phyloP scores from a whole-genome alignment of 2,797 vertebrate species.

The Clarias fuscus region DNA sequence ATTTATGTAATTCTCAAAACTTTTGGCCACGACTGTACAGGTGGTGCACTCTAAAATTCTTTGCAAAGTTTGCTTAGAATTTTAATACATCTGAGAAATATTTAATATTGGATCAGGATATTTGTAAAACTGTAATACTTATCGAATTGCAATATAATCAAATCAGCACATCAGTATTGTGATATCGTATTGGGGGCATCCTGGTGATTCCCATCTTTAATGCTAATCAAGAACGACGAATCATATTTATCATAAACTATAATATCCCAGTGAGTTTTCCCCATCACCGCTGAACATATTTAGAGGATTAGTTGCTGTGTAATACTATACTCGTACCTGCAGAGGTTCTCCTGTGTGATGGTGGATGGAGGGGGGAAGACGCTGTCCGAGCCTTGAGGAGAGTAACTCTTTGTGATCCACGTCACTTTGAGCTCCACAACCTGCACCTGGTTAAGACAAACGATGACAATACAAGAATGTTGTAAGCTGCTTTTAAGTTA shows the following conservation, averaged over 20 bases:
- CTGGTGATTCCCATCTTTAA: too few relatives aligned
- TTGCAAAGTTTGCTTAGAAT: too few relatives aligned
- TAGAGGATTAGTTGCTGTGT: not conserved
- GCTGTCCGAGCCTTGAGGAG: constrained; percentile 92
- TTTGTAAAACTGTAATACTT: too few relatives aligned
- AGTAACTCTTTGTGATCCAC: constrained; percentile 99
- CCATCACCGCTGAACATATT: not conserved
- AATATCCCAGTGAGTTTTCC: not conserved
- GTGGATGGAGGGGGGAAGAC: constrained; percentile 91
- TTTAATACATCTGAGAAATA: too few relatives aligned
- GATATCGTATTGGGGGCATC: too few relatives aligned
- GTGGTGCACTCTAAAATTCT: too few relatives aligned
- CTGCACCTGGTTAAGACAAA: constrained; percentile 79
- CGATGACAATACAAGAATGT: not conserved
- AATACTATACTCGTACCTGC: constrained; percentile 74
- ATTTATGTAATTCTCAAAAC: too few relatives aligned
- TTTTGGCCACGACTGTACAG: too few relatives aligned
- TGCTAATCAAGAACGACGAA: not conserved
- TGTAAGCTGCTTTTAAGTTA: not conserved
- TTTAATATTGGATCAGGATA: too few relatives aligned
- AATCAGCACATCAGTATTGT: too few relatives aligned
- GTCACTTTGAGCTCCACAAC: constrained; percentile 95
- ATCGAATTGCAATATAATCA: too few relatives aligned
- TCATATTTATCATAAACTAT: not conserved
- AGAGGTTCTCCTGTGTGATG: constrained; percentile 91